Percentiles rank a stretch among this genome's conserved stretches.
phyloP scores from a whole-genome alignment of 35 echinoderm and acorn worm genomes.

The Lytechinus pictus region DNA sequence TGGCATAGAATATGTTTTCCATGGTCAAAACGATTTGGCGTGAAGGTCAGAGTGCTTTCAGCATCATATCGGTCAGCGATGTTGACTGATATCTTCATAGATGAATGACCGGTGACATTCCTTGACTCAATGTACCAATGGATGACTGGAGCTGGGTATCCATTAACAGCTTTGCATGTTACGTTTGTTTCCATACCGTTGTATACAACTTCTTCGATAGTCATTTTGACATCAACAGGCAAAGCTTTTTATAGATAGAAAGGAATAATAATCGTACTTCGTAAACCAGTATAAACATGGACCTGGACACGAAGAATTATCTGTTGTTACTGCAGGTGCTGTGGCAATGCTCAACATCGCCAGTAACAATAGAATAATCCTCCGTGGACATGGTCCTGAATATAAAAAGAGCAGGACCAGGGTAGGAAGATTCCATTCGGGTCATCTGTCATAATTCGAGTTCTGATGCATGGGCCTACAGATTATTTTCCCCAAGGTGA shows the following conservation, averaged over 20 bases:
- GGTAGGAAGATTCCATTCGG: too few species aligned
- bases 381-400: too few species aligned
- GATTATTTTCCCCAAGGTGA: too few species aligned
- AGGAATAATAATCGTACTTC: too few species aligned
- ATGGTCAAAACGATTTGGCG: background rate
- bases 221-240: background rate
- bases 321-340: too few species aligned
- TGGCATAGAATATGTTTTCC: background rate
- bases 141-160: background rate
- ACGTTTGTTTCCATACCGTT: background rate
- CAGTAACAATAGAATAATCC: too few species aligned
- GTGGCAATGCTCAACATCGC: too few species aligned
- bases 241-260: background rate
- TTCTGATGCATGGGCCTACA: too few species aligned
- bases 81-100: background rate
- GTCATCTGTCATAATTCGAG: too few species aligned
- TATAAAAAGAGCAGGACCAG: too few species aligned
- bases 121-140: background rate
- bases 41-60: background rate
- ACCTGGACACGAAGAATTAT: too few species aligned
- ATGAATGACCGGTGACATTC: background rate
- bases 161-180: background rate
- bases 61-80: background rate
- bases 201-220: background rate
- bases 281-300: too few species aligned